Base-by-base conservation (phyloP, 2,888 invertebrate genomes). In the Chaetoderma sp. region DNA sequence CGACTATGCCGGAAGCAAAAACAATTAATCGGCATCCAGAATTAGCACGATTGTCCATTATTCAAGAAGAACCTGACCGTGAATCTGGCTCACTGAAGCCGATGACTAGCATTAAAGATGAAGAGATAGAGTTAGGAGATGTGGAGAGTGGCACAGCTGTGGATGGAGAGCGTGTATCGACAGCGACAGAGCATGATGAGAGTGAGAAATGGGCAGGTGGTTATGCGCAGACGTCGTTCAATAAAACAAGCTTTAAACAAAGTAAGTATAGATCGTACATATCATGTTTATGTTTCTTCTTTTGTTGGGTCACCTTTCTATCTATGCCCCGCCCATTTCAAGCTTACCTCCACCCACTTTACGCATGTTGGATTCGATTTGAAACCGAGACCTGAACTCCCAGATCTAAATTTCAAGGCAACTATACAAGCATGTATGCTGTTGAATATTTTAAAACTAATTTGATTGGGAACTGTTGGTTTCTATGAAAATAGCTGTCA, bases 1-100 rank as follows among this genome's bases (percentile, higher is more conserved):
- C 96, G 5, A 94, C 94, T 55, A 94, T 95, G 91, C 96, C 97
- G 0, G 96, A 96, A 83, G 94, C 95, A 0, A 96, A 96, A 87
- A 96, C 95, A 0, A 93, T 96, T 89, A 91, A 76, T 91, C 71
- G 52, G 60, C 68, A 55, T 45, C 32, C 69, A 92, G 72, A 91
- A 90, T 88, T 91, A 8, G 90, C 91, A 0, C 63, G 63, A n/a
- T 75, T 85, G 67, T 83, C 83, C 16, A 79, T 82, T 13, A 84
- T 84, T 52, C 83, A 80, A 39, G 86, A 84, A 50, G 94, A 85
- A 57, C 67, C 68, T 8, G 74, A 75, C 60, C 73, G 74, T 33
- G 74, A 67, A 1, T 10, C 21, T 44, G 71, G 66, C 27, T 66
- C 66, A 4, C n/a, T n/a, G n/a, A n/a, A n/a, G n/a, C n/a, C n/a